phyloP scores from a whole-genome alignment of 2,888 invertebrate genomes.

The Physocephala rufipes region DNA sequence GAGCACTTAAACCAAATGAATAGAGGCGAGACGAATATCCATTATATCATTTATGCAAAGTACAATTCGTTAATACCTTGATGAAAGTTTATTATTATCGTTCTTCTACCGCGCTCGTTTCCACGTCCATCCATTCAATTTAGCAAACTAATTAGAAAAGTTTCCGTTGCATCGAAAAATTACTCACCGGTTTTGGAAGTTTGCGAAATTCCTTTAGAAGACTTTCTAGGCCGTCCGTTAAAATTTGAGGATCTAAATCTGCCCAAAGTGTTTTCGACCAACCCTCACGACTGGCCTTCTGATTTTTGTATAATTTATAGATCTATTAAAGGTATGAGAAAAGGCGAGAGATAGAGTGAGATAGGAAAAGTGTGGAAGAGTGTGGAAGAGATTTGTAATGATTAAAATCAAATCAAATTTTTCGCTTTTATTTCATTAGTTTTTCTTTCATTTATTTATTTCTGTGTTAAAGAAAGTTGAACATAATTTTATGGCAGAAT shows the following conservation, averaged over 20 bases:
- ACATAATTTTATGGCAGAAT: no score
- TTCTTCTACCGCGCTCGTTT: not conserved
- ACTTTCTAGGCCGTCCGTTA: conserved; percentile 87
- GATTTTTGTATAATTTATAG: conserved; percentile 81
- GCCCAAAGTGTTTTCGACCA: conserved; percentile 92
- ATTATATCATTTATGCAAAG: no score
- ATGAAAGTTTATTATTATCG: no score
- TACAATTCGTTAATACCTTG: no score
- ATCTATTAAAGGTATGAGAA: conserved; percentile 67
- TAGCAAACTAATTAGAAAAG: conserved; percentile 47
- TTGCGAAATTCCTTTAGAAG: conserved; percentile 83
- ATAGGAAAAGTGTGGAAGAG: no score
- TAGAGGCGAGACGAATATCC: no score
- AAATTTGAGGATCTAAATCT: conserved; percentile 83
- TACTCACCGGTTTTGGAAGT: conserved; percentile 73
- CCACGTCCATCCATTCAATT: conserved; percentile 20
- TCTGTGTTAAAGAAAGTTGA: not conserved
- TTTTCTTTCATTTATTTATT: not conserved
- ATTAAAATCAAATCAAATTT: conserved; percentile 10
- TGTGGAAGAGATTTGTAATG: no score
- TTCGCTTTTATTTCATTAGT: conserved; percentile 4
- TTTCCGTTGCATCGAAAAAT: conserved; percentile 40
- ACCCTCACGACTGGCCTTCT: conserved; percentile 77
- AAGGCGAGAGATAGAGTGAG: not conserved
- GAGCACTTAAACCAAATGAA: no score